Conservation (phyloP, 2,797 vertebrate species). For the Coracias cyanogaster region DNA sequence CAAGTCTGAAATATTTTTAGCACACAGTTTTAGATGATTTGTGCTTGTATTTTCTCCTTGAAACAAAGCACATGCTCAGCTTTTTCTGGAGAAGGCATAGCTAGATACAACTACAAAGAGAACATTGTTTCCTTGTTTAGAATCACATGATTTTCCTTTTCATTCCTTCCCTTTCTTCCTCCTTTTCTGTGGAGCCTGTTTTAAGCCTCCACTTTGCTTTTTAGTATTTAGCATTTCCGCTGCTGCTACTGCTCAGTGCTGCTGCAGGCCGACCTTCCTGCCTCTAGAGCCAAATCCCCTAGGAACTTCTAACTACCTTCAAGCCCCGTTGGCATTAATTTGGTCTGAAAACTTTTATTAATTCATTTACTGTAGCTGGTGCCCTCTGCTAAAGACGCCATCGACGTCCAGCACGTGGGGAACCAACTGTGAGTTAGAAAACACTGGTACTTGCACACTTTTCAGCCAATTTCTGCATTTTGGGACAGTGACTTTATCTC, state of each 20-base stretch:
- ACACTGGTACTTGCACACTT: background rate
- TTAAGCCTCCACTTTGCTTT: slow-evolving; percentile 12
- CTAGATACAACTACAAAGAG: slow-evolving; percentile 14
- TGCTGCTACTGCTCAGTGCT: background rate
- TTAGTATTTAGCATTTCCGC: background rate
- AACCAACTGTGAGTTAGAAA: background rate
- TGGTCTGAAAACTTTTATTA: background rate
- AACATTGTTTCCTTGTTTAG: slow-evolving; percentile 23
- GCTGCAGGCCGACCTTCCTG: background rate
- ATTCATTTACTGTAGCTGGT: background rate
- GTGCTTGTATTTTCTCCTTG: background rate
- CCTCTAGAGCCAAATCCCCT: background rate
- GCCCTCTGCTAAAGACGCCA: background rate
- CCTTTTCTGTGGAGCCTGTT: slow-evolving; percentile 20
- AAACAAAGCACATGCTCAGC: background rate
- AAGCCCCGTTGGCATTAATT: background rate
- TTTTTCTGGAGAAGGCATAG: slow-evolving; percentile 7
- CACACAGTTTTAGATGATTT: background rate
- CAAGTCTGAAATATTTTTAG: background rate
- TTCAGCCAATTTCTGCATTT: background rate
- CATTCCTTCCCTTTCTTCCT: slow-evolving; percentile 21
- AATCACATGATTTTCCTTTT: slow-evolving; percentile 61
- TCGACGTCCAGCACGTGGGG: fast-evolving
- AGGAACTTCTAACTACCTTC: background rate
- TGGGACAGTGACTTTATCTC: background rate